Conservation (phyloP, 2,888 invertebrate species). For the Diabrotica balteata region DNA sequence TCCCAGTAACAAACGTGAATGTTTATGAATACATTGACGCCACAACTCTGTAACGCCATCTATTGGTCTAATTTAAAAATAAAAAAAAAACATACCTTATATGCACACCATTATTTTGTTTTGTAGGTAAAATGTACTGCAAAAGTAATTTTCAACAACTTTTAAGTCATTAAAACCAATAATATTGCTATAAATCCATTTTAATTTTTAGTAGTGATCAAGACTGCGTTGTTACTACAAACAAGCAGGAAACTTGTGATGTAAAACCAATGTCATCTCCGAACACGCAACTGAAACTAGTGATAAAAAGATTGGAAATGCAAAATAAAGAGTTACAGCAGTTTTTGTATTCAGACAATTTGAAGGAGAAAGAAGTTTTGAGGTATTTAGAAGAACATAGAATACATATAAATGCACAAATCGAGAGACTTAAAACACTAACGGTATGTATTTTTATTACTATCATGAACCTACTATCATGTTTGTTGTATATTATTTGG, state of each 20-base stretch:
- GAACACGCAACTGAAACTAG: constrained; percentile 70
- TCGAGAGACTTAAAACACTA: constrained; percentile 70
- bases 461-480: too few relatives aligned
- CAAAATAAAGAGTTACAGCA: constrained; percentile 69
- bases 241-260: constrained; percentile 43
- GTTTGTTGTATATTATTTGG: too few relatives aligned
- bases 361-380: constrained; percentile 61
- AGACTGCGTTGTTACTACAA: constrained; percentile 41
- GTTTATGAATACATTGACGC: too few relatives aligned
- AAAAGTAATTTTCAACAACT: too few relatives aligned
- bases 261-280: constrained; percentile 62
- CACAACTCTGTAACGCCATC: too few relatives aligned
- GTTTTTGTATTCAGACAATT: constrained; percentile 53
- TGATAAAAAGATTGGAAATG: constrained; percentile 74
- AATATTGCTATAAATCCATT: too few relatives aligned
- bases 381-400: constrained; percentile 69
- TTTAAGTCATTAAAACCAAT: too few relatives aligned
- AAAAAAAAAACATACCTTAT: too few relatives aligned
- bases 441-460: constrained; percentile 61
- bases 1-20: too few relatives aligned
- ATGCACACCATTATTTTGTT: too few relatives aligned
- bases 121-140: too few relatives aligned
- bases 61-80: too few relatives aligned
- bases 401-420: constrained; percentile 69
- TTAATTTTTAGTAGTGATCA: constrained; percentile 42